phyloP scores from a whole-genome alignment of 2,888 invertebrate genomes.

The Eristalinus sepulchralis region DNA sequence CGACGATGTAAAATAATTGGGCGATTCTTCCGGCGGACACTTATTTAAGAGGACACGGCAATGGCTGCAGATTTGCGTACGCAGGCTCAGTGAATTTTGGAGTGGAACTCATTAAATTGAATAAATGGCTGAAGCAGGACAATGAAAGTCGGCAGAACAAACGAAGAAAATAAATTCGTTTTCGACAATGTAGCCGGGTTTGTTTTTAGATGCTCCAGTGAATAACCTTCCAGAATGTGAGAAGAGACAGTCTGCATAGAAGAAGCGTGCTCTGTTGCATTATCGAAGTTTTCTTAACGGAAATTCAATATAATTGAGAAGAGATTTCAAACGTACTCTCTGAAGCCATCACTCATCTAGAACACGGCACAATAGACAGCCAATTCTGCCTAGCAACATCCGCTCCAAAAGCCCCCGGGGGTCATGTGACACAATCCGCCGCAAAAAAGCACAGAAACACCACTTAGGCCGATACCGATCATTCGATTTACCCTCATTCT shows the following conservation, averaged over 20 bases:
- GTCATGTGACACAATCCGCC: slow-evolving; percentile 6
- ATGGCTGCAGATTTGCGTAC: slow-evolving; percentile 56
- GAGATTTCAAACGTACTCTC: too few relatives aligned
- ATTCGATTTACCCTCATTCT: slow-evolving; percentile 17
- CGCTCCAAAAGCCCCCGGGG: background rate
- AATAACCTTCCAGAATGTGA: too few relatives aligned
- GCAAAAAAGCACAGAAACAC: slow-evolving; percentile 15
- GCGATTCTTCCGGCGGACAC: slow-evolving; percentile 65
- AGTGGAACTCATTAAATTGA: slow-evolving; percentile 55
- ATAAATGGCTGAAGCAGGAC: slow-evolving; percentile 41
- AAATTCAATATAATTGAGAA: too few relatives aligned
- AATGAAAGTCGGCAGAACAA: slow-evolving; percentile 46
- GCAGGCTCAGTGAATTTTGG: slow-evolving; percentile 29
- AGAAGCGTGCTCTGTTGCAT: too few relatives aligned
- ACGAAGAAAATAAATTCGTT: slow-evolving; percentile 22
- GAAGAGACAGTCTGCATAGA: too few relatives aligned
- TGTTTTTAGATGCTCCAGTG: too few relatives aligned
- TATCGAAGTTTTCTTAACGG: too few relatives aligned
- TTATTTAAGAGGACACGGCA: slow-evolving; percentile 58
- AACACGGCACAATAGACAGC: too few relatives aligned
- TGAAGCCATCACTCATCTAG: too few relatives aligned
- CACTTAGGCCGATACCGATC: slow-evolving; percentile 53
- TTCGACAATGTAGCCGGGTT: background rate
- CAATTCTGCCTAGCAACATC: background rate
- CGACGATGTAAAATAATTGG: slow-evolving; percentile 64